Evolutionary conservation across 2,797 vertebrate species (phyloP), one percentile per base, ranked within the genome.

Genomic region (Platyrinchus mystaceus): DNA sequence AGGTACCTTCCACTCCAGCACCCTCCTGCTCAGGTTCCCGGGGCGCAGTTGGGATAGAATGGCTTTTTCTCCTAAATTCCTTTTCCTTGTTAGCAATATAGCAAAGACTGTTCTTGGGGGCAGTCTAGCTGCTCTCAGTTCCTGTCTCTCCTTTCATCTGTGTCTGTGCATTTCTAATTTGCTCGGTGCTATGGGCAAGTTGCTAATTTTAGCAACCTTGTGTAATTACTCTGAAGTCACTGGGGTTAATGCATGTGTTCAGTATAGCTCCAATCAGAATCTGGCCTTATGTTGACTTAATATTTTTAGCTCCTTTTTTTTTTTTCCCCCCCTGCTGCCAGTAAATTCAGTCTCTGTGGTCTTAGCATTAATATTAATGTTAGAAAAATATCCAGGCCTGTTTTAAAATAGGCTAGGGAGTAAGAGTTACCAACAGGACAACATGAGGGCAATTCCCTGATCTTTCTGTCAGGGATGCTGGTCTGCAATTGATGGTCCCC

Each of bases 191-290:
- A 13, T n/a, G 80, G 89, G 93, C 93, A 94, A 89, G 77, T 91
- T 80, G 67, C 78, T 96, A 94, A 89, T 94, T 93, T 94, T 94
- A 94, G 93, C 84, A 96, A 56, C 60, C 85, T 93, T 91, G 80
- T 91, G 89, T 93, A 94, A 94, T 96, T 95, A 93, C 86, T 93
- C 67, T 84, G 88, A 94, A 94, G 74, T 93, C 60, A 56, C 53
- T 80, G 77, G 74, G 69, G 49, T 88, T 95, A 94, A 84, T 93
- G 49, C 26, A 28, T 12, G 22, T 70, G 87, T 47, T 77, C 63
- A 77, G 18, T 41, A 44, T 49, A 68, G 60, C 26, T 90, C 74
- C 68, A 84, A 21, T 90, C 77, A 84, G 81, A 93, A 87, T 78
- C 20, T 85, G 71, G 67, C 41, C 53, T 94, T 90, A 82, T 77